Base-by-base conservation (phyloP, 1,140 invertebrate genomes). In the Drosophila repleta region DNA sequence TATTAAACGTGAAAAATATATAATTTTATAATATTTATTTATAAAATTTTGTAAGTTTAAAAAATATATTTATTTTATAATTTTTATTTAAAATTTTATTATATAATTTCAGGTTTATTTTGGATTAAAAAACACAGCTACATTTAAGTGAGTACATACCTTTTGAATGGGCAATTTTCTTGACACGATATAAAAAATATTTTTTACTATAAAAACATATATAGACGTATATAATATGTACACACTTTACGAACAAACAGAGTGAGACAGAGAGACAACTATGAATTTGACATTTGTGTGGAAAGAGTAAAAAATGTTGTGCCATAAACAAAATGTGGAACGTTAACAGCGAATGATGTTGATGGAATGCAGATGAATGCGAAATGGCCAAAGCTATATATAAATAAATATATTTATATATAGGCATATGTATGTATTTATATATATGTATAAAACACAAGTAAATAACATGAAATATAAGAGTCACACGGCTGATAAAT, bases 121-220 rank as follows among this genome's bases (percentile, higher is more conserved):
- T 39, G 13, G n/a, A 43, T 43, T 15, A 43, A 49, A n/a, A 49
- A 15, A 61, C 46, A 45, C 26, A 39, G 58, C 69, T 60, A 77
- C 32, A 46, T 43, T 29, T 43, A 57, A 45, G 32, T 52, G 41
- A 24, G 69, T 79, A 79, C 76, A 64, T 79, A 79, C 76, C 76
- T 79, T 71, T 55, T 17, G 0, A 17, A 4, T 15, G 39, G 39
- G 39, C 15, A n/a, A 13, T 65, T 21, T 29, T 11, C 8, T 11
- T 35, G 32, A 35, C n/a, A n/a, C n/a, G 26, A 29, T 29, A 6
- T 11, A 35, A 1, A 35, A 35, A 35, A 10, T 35, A 35, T 11
- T 10, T n/a, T 61, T 46, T 43, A 15, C 15, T 32, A 21, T 21
- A 65, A 37, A 43, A 37, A 57, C 26, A 39, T 35, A 20, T 41